Base-by-base conservation (phyloP, 2,888 invertebrate genomes). In the Ochlodes sylvanus region DNA sequence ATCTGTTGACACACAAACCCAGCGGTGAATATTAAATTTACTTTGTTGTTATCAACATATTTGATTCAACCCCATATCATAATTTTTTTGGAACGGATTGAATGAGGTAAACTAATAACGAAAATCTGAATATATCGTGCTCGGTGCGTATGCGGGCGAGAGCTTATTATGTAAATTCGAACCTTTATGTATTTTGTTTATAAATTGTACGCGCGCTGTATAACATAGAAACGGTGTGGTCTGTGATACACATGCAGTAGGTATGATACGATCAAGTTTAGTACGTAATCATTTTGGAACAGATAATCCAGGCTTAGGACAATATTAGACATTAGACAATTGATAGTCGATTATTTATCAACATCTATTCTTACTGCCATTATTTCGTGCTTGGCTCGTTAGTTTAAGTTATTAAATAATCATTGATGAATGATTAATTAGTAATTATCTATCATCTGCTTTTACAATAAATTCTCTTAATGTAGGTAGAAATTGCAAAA, bases 151-250 rank as follows among this genome's bases (percentile, higher is more conserved):
- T 82, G 81, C 83, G 83, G 84, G 83, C 73, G 75, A 69, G 71
- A 77, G 79, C 79, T 85, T 86, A 88, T 89, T 91, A 90, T 89
- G 89, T 85, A 88, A 90, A 90, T 90, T 77, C 70, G 80, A 85
- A 82, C 85, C 84, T 82, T 82, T 82, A 80, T 85, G 83, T 88
- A 82, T 85, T 85, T 81, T 84, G 87, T 86, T 86, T 84, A 86
- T 87, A 86, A 86, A 87, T 85, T 88, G 83, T 82, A 81, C 79
- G 72, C 76, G 71, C 70, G 50, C 47, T 63, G 58, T 70, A 72
- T 64, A 47, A 61, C 58, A 56, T 27, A 27, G 67, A 69, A 67
- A 63, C 69, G 68, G 65, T 68, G 71, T 68, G 63, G 41, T 52
- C 34, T 72, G 65, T 69, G 58, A 69, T 60, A 38, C 12, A 12